phyloP scores from a whole-genome alignment of 2,888 invertebrate genomes.

The Cephus runcator region DNA sequence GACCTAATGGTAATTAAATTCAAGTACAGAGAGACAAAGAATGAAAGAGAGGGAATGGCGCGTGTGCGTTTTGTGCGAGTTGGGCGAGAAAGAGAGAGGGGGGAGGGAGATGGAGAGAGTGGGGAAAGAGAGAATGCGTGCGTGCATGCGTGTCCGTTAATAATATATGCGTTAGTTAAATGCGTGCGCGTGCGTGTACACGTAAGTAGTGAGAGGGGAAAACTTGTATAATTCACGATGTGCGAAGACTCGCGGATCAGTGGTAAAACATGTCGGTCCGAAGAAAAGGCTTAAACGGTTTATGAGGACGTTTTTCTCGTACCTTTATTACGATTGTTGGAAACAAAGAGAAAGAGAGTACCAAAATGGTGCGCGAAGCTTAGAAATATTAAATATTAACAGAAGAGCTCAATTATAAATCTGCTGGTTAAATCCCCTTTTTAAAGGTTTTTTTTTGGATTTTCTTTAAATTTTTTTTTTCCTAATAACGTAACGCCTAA shows the following conservation, averaged over 20 bases:
- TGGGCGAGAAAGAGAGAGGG: conserved; percentile 9
- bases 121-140: conserved; percentile 2
- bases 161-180: neutral
- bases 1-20: conserved; percentile 52
- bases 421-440: neutral
- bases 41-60: conserved; percentile 23
- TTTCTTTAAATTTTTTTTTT: conserved; percentile 14
- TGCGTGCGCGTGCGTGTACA: neutral
- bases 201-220: neutral
- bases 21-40: conserved; percentile 7
- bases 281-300: neutral
- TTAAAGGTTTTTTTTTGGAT: conserved; percentile 17
- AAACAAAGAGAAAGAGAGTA: conserved; percentile 16
- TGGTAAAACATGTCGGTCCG: neutral
- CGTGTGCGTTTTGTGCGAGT: conserved; percentile 12
- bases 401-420: neutral
- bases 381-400: conserved; percentile 32
- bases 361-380: conserved; percentile 33
- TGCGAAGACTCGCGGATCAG: neutral
- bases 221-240: neutral
- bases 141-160: neutral
- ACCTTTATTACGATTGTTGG: neutral
- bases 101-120: conserved; percentile 1
- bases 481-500: conserved; percentile 27
- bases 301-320: neutral